Evolutionary conservation across 1,140 invertebrate species (phyloP), one percentile per base, ranked within the genome.

Genomic region (Saccostrea cuccullata): DNA sequence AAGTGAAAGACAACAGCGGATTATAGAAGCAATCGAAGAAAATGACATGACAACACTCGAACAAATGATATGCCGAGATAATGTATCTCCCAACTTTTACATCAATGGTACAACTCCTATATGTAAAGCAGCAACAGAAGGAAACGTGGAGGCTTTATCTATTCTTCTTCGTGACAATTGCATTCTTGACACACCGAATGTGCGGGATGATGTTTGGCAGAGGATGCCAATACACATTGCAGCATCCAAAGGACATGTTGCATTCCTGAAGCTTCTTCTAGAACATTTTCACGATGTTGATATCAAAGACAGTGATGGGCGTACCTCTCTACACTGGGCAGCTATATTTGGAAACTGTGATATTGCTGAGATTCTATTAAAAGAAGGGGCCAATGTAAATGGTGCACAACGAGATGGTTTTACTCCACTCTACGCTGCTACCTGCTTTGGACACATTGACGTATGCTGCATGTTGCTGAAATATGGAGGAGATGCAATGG

Each of bases 321-420:
- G 93, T 26, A 94, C 93, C 11, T 88, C 93, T 6, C 83, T 94
- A 13, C 93, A 94, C 83, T 94, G 93, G 93, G 92, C 92, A 67
- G 90, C 93, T 17, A 92, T 91, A 11, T 92, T 91, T 86, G 93
- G 93, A n/a, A 90, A 92, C 70, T 17, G 73, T 70, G 83, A 91
- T 77, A 89, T 93, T 55, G 90, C 90, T 15, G 88, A 92, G 87
- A 91, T 88, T 64, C 88, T 94, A 9, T 90, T 94, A 13, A 56
- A 77, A 23, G 84, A 58, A 77, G 92, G 93, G n/a, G 92, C 91
- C 6, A 77, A 82, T 64, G 91, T 94, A 9, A 94, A 94, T 89
- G 89, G 91, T 12, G 88, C 91, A 5, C 94, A 94, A 83, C 88
- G 86, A 55, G 93, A 94, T 91, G 92, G 93, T 9, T 94, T 94